A percentile compares a stretch with the other conserved stretches of the same genome.
phyloP scores from a whole-genome alignment of 1,140 invertebrate genomes.

The Aphelenchoides besseyi region DNA sequence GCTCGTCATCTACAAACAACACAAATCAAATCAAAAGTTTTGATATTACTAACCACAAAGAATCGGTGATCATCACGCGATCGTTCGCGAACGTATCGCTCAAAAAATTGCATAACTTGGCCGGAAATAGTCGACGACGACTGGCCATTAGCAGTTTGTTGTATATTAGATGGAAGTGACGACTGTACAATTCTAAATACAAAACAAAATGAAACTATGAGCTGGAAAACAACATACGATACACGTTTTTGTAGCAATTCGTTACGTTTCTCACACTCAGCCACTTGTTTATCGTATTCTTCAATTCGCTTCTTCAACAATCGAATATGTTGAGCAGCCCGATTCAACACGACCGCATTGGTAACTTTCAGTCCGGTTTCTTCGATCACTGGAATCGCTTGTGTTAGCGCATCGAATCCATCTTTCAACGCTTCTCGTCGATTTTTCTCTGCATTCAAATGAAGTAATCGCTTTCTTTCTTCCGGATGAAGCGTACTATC shows the following conservation, averaged over 20 bases:
- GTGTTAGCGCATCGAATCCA: slow-evolving; percentile 40
- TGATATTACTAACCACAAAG: slow-evolving; percentile 22
- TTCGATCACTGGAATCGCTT: slow-evolving; percentile 45
- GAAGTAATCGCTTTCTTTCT: slow-evolving; percentile 67
- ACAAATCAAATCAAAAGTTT: background rate
- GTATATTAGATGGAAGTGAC: slow-evolving; percentile 36
- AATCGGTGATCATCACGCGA: slow-evolving; percentile 42
- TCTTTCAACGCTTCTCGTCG: slow-evolving; percentile 68
- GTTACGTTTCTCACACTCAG: slow-evolving; percentile 40
- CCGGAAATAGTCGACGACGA: slow-evolving; percentile 24
- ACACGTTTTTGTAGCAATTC: slow-evolving; percentile 41
- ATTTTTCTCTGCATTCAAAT: slow-evolving; percentile 96
- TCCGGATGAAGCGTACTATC: slow-evolving; percentile 61
- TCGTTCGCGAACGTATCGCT: slow-evolving; percentile 45
- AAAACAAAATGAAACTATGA: background rate
- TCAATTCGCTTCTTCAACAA: slow-evolving; percentile 28
- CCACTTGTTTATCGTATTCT: slow-evolving; percentile 29
- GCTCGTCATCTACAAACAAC: slow-evolving; percentile 40
- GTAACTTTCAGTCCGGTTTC: slow-evolving; percentile 45
- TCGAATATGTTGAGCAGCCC: slow-evolving; percentile 47
- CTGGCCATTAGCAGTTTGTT: background rate
- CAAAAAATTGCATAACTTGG: slow-evolving; percentile 49
- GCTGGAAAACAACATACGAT: slow-evolving; percentile 33
- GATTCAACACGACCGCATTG: slow-evolving; percentile 50
- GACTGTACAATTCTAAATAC: slow-evolving; percentile 47